These are phyloP conservation scores for Minunthozetes semirufus DNA, from an alignment of 2,888 invertebrate species.

Conservation along the genomic window DNA sequence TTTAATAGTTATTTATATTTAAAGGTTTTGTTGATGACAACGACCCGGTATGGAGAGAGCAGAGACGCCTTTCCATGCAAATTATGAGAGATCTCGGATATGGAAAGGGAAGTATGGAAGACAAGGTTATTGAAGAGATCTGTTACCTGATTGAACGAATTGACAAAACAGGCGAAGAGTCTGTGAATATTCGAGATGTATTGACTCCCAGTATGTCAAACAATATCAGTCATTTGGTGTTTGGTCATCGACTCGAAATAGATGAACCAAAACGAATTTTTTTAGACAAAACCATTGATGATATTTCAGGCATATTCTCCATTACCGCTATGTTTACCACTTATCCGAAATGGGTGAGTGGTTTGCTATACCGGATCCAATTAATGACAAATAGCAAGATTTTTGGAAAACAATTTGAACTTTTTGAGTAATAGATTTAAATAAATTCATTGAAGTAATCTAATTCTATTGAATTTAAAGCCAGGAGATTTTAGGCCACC, in stretches of 20 bases:
- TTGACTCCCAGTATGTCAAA: slow-evolving; percentile 41
- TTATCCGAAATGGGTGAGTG: too few relatives aligned
- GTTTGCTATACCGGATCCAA: too few relatives aligned
- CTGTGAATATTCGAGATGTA: background rate
- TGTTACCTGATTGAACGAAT: slow-evolving; percentile 36
- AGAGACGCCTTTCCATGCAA: slow-evolving; percentile 41
- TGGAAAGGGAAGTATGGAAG: slow-evolving; percentile 41
- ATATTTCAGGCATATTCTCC: too few relatives aligned
- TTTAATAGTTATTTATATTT: background rate
- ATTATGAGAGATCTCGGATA: slow-evolving; percentile 41
- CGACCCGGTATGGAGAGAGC: slow-evolving; percentile 41
- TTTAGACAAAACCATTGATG: slow-evolving; percentile 26
- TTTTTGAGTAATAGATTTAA: too few relatives aligned
- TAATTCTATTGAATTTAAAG: too few relatives aligned
- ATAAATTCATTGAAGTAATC: too few relatives aligned
- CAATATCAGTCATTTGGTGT: slow-evolving; percentile 40
- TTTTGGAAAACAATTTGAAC: too few relatives aligned
- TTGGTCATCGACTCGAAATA: too few relatives aligned
- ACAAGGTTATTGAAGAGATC: slow-evolving; percentile 41
- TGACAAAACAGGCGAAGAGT: background rate
- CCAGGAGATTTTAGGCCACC: background rate
- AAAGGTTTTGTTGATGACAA: slow-evolving; percentile 36
- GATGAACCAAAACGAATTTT: slow-evolving; percentile 31
- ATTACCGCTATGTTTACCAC: too few relatives aligned
- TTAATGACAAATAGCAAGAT: too few relatives aligned